A percentile compares a stretch with the other conserved stretches of the same genome.
Conservation (phyloP, 2,113 vertebrate genomes). For the Silurus glanis region DNA sequence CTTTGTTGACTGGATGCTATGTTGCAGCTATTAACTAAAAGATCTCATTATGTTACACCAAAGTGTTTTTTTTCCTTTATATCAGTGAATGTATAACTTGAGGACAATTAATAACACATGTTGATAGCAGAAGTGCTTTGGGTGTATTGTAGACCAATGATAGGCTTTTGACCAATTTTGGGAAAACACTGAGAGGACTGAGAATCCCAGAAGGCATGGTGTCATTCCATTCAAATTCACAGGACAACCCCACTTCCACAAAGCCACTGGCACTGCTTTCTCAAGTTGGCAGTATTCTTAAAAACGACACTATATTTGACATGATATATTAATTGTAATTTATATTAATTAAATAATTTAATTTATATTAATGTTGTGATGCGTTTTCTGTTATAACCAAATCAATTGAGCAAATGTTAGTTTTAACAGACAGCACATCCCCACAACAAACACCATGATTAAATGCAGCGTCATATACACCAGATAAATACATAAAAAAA, state of each 20-base stretch:
- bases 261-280: constrained; percentile 27
- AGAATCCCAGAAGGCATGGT: constrained; percentile 44
- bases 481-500: constrained; percentile 34
- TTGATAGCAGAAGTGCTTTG: constrained; percentile 4
- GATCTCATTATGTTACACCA: background rate
- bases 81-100: constrained; percentile 5
- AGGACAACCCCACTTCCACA: constrained; percentile 7
- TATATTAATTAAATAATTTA: too few relatives aligned
- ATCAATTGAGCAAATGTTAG: constrained; percentile 29
- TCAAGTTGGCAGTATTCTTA: background rate
- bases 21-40: background rate
- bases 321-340: constrained; percentile 7
- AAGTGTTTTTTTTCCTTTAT: background rate
- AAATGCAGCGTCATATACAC: constrained; percentile 34
- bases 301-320: constrained; percentile 8
- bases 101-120: constrained; percentile 17
- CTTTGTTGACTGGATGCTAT: constrained; percentile 22
- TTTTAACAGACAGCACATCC: constrained; percentile 34
- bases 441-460: constrained; percentile 32
- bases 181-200: constrained; percentile 37
- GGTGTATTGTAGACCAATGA: constrained; percentile 10
- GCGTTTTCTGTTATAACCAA: constrained; percentile 69
- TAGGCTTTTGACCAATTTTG: constrained; percentile 53
- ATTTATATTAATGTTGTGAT: constrained; percentile 54
- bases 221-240: constrained; percentile 52